A percentile compares a stretch with the other conserved stretches of the same genome.
phyloP scores from a whole-genome alignment of 2,888 invertebrate genomes.

The Drosophila phalerata region DNA sequence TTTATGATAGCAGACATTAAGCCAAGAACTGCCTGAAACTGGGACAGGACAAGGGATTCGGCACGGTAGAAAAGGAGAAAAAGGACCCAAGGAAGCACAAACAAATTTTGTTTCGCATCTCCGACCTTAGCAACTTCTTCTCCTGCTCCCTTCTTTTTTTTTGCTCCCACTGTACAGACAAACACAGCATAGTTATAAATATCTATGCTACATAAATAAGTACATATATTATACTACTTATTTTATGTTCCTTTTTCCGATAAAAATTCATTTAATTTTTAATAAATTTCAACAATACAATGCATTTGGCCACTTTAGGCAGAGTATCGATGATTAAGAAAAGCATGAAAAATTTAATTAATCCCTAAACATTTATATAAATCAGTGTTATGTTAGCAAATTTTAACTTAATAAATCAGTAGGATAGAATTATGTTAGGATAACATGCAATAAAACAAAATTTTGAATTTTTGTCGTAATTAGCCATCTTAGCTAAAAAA shows the following conservation, averaged over 20 bases:
- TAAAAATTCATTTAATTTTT: too few relatives aligned
- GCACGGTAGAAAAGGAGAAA: neutral
- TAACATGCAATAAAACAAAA: too few relatives aligned
- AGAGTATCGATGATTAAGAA: too few relatives aligned
- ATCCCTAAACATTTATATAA: too few relatives aligned
- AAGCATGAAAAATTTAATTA: too few relatives aligned
- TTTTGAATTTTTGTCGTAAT: too few relatives aligned
- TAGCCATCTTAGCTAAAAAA: too few relatives aligned
- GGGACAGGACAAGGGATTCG: neutral
- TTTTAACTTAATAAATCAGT: too few relatives aligned
- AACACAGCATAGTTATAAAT: neutral
- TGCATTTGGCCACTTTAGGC: too few relatives aligned
- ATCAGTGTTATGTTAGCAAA: too few relatives aligned
- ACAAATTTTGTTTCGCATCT: constrained; percentile 46
- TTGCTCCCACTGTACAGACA: neutral
- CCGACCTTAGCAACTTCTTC: constrained; percentile 4
- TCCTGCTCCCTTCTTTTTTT: neutral
- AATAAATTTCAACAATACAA: neutral
- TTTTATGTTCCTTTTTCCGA: neutral
- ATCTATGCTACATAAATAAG: neutral
- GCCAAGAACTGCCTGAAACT: constrained; percentile 45
- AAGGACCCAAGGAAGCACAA: constrained; percentile 24
- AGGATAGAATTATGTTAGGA: too few relatives aligned
- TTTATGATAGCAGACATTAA: constrained; percentile 80
- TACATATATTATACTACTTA: neutral